phyloP scores from a whole-genome alignment of 2,888 invertebrate genomes.

The Metacarcinus magister region DNA sequence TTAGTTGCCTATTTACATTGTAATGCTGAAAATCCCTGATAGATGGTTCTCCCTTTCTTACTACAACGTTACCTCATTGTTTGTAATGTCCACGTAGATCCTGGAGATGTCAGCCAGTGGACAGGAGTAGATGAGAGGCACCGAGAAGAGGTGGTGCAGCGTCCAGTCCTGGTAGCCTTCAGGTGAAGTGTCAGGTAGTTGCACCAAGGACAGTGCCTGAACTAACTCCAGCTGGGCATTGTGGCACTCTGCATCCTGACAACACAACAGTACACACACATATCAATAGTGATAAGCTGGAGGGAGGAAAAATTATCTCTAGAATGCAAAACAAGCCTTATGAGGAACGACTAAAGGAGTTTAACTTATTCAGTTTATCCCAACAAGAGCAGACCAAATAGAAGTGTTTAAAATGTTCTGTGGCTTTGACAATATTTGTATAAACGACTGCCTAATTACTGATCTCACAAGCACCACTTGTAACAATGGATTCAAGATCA shows the following conservation, averaged over 20 bases:
- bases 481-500: too few relatives aligned
- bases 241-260: constrained; percentile 62
- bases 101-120: constrained; percentile 91
- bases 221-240: constrained; percentile 89
- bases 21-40: neutral
- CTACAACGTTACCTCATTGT: constrained; percentile 83
- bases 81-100: constrained; percentile 92
- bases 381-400: too few relatives aligned
- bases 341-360: too few relatives aligned
- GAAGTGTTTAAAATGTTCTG: too few relatives aligned
- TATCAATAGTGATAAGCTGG: neutral
- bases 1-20: neutral
- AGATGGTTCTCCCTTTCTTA: neutral
- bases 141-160: constrained; percentile 93
- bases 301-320: too few relatives aligned
- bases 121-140: constrained; percentile 92
- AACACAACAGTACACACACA: neutral
- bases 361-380: too few relatives aligned
- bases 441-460: too few relatives aligned
- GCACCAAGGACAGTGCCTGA: constrained; percentile 94
- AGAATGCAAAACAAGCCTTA: too few relatives aligned
- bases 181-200: constrained; percentile 89
- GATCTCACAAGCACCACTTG: too few relatives aligned
- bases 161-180: constrained; percentile 91
- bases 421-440: too few relatives aligned